phyloP scores from a whole-genome alignment of 2,888 invertebrate species.

The Drosophila sordidula region DNA sequence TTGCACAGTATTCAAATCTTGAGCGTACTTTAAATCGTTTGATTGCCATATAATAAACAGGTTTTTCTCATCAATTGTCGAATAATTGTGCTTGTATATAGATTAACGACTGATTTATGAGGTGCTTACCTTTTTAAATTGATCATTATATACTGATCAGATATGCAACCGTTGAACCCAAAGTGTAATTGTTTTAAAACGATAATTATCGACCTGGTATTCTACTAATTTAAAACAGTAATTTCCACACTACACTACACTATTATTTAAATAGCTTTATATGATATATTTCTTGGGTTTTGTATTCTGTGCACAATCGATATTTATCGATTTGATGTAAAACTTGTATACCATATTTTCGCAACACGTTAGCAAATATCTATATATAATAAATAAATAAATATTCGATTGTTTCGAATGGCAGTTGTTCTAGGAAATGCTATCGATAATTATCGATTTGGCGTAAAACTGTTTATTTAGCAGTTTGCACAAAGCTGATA shows the following conservation, averaged over 20 bases:
- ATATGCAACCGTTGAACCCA: slow-evolving; percentile 10
- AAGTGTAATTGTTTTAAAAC: slow-evolving; percentile 4
- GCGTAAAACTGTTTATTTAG: background rate
- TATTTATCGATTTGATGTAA: background rate
- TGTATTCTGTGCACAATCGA: background rate
- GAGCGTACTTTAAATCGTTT: slow-evolving; percentile 12
- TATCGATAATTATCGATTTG: slow-evolving; percentile 6
- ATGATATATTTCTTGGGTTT: too few species aligned
- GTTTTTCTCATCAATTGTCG: slow-evolving; percentile 3
- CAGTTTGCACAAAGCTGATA: too few species aligned
- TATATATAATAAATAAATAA: too few species aligned
- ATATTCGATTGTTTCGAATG: background rate
- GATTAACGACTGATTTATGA: slow-evolving; percentile 21
- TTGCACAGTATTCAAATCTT: background rate
- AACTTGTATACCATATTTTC: too few species aligned
- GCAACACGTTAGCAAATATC: too few species aligned
- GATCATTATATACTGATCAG: slow-evolving; percentile 16
- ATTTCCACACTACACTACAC: background rate
- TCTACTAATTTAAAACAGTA: background rate
- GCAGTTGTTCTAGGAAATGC: too few species aligned
- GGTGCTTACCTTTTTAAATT: slow-evolving; percentile 19
- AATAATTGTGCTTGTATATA: slow-evolving; percentile 3
- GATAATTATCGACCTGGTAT: slow-evolving; percentile 2
- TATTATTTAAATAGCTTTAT: background rate
- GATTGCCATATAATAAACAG: slow-evolving; percentile 2